Base-by-base conservation (phyloP, 1,140 invertebrate genomes). In the Nasonia giraulti region DNA sequence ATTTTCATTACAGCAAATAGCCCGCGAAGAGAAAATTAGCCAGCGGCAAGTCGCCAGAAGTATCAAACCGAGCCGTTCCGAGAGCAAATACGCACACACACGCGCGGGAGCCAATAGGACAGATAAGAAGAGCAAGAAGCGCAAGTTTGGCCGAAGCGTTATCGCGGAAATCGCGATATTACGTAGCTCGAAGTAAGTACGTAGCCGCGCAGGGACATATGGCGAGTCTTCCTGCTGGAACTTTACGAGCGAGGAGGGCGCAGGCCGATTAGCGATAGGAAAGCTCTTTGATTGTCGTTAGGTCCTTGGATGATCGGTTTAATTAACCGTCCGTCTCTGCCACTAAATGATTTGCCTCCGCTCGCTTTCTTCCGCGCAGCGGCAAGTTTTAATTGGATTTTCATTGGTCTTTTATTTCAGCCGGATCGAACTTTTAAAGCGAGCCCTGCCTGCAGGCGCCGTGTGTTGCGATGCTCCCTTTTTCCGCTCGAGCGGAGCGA, bases 321-420 rank as follows among this genome's bases (percentile, higher is more conserved):
- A 80, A 37, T 80, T 80, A 40, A 69, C 37, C 37, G 37, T 20
- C 10, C 12, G 10, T 40, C 37, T n/a, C 37, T n/a, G 79, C 31
- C n/a, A 80, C 66, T 71, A 71, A 71, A 80, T 80, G 66, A 80
- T 80, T 80, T 80, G 40, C 69, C 37, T 7, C 55, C 14, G 17
- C 55, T n/a, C 20, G 2, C 20, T 44, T 10, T 10, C 40, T 44
- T 44, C 17, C 0, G 14, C 37, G 5, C 10, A 17, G 6, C 10
- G 7, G 66, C 47, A 83, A 83, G 17, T 76, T 83, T 83, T 77
- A 83, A 83, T 83, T 83, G 74, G 33, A 66, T 83, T 83, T 77
- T 68, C 55, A 83, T 82, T 82, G 73, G 20, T 31, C 50, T 73
- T 71, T 81, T 77, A 76, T 68, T 83, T 83, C 17, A 62, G 5